Base-by-base conservation (phyloP, 2,797 vertebrate genomes). In the Huso huso region DNA sequence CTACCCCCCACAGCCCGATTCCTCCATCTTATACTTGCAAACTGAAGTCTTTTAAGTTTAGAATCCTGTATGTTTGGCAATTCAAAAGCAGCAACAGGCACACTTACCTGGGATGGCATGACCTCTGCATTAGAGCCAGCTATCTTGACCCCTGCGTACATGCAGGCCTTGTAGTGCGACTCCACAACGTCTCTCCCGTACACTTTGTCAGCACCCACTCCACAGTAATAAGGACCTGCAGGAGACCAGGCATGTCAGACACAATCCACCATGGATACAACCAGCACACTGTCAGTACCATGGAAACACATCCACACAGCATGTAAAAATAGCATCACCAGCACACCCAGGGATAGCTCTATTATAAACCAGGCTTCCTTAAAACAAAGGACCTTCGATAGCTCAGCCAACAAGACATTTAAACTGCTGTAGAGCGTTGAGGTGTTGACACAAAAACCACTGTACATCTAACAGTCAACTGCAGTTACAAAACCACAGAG, bases 141-240 rank as follows among this genome's bases (percentile, higher is more conserved):
- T 74, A 93, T 91, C 61, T 87, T 87, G 68, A 94, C 65, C 4
- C 91, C 90, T 0, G 91, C 89, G 0, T 92, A 93, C 57, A 94
- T 79, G 69, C 93, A 95, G 1, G 93, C 93, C 78, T 91, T 92
- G 86, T 92, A 94, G 83, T 95, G 94, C 67, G 88, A 86, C 74
- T 93, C 93, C 53, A 92, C 84, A 0, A 96, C 82, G 61, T 96
- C 93, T 0, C 94, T 83, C 23, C 92, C 94, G 0, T 86, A 94
- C 5, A 89, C 89, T 13, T 83, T 82, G 66, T 93, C 82, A 1
- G 93, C 88, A 10, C 94, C 94, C 52, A 96, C 92, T 0, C 88
- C 85, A 0, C 94, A 95, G 82, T 94, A 94, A 72, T 94, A 95
- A 0, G 87, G 93, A 13, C 94, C 94, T 96, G 71, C 9, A 63